Evolutionary conservation across 2,888 invertebrate species (phyloP).

Genomic region (Thereva unica): DNA sequence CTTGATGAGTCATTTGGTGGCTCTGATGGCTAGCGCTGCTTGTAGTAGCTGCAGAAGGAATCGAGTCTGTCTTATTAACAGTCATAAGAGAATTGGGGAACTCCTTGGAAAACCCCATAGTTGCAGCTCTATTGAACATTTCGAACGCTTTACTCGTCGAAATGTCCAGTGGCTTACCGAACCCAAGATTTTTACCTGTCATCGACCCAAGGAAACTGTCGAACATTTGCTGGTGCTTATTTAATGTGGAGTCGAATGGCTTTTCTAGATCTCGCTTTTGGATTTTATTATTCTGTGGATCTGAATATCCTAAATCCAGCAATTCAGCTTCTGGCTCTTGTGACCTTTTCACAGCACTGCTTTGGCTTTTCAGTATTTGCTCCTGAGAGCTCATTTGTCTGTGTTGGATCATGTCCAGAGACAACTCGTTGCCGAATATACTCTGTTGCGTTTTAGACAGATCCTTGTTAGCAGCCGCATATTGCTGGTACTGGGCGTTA

Average conservation of each 20-base stretch:
- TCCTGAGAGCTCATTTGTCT: conserved; percentile 17
- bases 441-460: conserved; percentile 56
- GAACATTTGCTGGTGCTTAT: conserved; percentile 49
- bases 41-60: conserved; percentile 44
- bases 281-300: conserved; percentile 27
- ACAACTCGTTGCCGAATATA: conserved; percentile 58
- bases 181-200: conserved; percentile 52
- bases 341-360: conserved; percentile 6
- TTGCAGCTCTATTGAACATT: conserved; percentile 57
- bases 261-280: conserved; percentile 27
- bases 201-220: conserved; percentile 56
- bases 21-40: conserved; percentile 44
- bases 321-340: conserved; percentile 49
- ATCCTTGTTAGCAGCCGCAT: conserved; percentile 34
- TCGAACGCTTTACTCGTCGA: conserved; percentile 57
- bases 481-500: conserved; percentile 48
- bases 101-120: conserved; percentile 56
- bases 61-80: conserved; percentile 10
- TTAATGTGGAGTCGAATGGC: conserved; percentile 29
- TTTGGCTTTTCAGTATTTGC: conserved; percentile 10
- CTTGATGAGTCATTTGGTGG: conserved; percentile 44
- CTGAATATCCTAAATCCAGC: conserved; percentile 53
- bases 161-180: conserved; percentile 47
- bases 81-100: conserved; percentile 44
- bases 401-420: conserved; percentile 33